Base-by-base conservation (phyloP, 2,113 vertebrate genomes). In the Proterorhinus semilunaris region DNA sequence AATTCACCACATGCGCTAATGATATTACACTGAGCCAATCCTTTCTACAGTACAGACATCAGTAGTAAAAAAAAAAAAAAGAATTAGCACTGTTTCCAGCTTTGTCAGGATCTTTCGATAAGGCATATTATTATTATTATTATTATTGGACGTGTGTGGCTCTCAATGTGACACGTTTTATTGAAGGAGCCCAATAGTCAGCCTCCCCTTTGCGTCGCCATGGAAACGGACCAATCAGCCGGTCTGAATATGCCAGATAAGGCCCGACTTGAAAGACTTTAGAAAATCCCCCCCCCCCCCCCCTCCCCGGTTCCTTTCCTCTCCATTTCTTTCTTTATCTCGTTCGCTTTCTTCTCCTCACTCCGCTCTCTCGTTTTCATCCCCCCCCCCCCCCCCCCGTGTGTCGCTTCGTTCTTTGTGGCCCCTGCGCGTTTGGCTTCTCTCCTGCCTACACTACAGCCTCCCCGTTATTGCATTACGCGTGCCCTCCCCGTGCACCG, bases 181-280 rank as follows among this genome's bases (percentile, higher is more conserved):
- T 67, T 80, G 66, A 75, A 75, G 75, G 66, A 63, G 67, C 72
- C 53, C 36, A 68, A 58, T 69, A 66, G 66, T 73, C 69, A 46
- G 64, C 62, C 62, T 69, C 51, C 46, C 27, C 65, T 65, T n/a
- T 36, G 50, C 55, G 80, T 83, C 72, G 51, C 83, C 72, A 86
- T 81, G 78, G 75, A 49, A 86, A 86, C 78, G 10, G 57, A 75
- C 74, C 71, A 80, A 79, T 83, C 83, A 79, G 75, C 75, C 62
- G 49, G 62, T 65, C 69, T 81, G 75, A 83, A 78, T 83, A 69
- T 78, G 72, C 65, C 72, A 83, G 78, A 86, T 79, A 75, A 76
- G 65, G 74, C 67, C 0, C 55, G 27, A 80, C 75, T 81, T 86
- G 72, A 83, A 86, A 86, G 78, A 75, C 71, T 66, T 10, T 74